Base-by-base conservation (phyloP, 2,797 vertebrate genomes). In the Dendrocincla tyrannina region DNA sequence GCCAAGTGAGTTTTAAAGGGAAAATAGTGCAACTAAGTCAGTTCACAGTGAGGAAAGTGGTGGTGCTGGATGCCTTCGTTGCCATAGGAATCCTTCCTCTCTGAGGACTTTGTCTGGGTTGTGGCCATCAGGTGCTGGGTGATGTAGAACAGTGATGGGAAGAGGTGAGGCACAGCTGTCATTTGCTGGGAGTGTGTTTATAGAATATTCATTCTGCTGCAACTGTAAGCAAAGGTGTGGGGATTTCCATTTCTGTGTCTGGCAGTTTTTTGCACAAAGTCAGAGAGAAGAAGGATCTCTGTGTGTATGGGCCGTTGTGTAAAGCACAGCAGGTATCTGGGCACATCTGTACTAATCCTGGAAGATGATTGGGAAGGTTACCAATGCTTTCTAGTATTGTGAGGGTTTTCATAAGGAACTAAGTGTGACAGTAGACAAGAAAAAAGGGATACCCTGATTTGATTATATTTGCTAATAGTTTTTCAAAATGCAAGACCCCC, bases 221-320 rank as follows among this genome's bases (percentile, higher is more conserved):
- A 27, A 1, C 79, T 74, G 56, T 47, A 28, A 42, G 42, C n/a
- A 30, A 11, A 76, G 30, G 13, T 73, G 63, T n/a, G 33, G 72
- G 81, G 47, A 11, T 4, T 76, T 88, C 17, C 3, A 9, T 35
- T 69, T 75, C 41, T 63, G 28, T 66, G 50, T 33, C 24, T 22
- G 24, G 23, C 20, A 60, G 33, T 11, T 49, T 55, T 69, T 50
- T 2, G 4, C 18, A 30, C 30, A 28, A 49, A 55, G 25, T 37
- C 22, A 44, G 17, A 28, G 47, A 53, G 53, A 74, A 24, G 13
- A 11, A 27, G 9, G 18, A 47, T 63, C 27, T 77, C 3, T 2
- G 8, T 7, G 33, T 5, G 8, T 20, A 3, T 0, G 20, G n/a
- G 3, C 7, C 64, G 25, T 41, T 44, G 32, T 52, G 7, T 50